These are phyloP conservation scores for Zeus faber DNA, from an alignment of 2,113 vertebrate species.

Conservation along the genomic window DNA sequence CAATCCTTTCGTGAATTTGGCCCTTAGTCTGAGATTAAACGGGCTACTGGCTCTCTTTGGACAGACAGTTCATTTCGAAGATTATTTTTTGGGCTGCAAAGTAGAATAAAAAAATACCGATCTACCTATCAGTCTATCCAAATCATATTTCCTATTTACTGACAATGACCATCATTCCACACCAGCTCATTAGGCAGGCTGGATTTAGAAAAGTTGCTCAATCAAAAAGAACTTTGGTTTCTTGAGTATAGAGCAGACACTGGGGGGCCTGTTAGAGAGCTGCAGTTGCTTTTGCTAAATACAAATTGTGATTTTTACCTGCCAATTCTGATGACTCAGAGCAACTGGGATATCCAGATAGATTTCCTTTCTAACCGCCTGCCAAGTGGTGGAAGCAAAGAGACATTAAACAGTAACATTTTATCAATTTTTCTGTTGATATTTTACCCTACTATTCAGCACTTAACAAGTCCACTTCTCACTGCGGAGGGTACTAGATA, in stretches of 20 bases:
- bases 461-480: no score
- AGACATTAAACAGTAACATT: no score
- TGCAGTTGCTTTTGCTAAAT: background rate
- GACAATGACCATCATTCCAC: background rate
- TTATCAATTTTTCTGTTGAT: no score
- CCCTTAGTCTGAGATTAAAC: no score
- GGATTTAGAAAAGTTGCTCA: background rate
- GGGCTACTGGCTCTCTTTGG: constrained; percentile 9
- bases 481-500: no score
- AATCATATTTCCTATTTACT: background rate
- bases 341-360: background rate
- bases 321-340: background rate
- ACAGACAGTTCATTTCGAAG: constrained; percentile 25
- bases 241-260: background rate
- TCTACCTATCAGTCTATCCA: background rate
- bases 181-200: background rate
- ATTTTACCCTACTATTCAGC: no score
- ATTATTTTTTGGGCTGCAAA: constrained; percentile 16
- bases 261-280: constrained; percentile 8
- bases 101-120: constrained; percentile 14
- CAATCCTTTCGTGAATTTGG: no score
- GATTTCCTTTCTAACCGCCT: background rate
- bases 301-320: constrained; percentile 12
- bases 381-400: no score
- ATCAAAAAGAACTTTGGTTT: constrained; percentile 12